Percentiles rank a stretch among this genome's conserved stretches.
Evolutionary conservation across 2,888 invertebrate species (phyloP).

Genomic region (Apomyelois bistriatella): DNA sequence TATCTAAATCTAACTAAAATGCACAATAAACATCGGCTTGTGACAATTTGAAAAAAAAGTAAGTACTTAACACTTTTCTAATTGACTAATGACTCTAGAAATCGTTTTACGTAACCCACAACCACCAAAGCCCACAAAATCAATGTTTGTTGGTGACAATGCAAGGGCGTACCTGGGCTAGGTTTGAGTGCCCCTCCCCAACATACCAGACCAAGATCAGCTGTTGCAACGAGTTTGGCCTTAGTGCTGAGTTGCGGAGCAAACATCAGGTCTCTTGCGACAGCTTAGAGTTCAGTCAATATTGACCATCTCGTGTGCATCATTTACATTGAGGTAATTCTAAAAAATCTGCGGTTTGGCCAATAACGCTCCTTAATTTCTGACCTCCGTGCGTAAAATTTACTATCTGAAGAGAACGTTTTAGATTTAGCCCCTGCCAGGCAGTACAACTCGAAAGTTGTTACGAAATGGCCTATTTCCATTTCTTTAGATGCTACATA

Average conservation of each 20-base stretch:
- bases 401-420: too few species aligned
- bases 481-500: too few species aligned
- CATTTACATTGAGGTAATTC: background rate
- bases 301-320: background rate
- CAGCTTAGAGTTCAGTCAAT: slow-evolving; percentile 22
- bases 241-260: slow-evolving; percentile 33
- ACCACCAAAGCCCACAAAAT: slow-evolving; percentile 1
- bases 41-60: too few species aligned
- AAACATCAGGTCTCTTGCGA: slow-evolving; percentile 41
- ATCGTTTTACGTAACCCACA: background rate
- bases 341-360: background rate
- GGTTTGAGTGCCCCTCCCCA: background rate
- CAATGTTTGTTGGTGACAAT: slow-evolving; percentile 9
- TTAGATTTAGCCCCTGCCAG: too few species aligned
- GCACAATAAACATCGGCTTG: too few species aligned
- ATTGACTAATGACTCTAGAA: background rate
- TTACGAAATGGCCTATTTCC: too few species aligned
- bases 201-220: slow-evolving; percentile 17
- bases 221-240: slow-evolving; percentile 40
- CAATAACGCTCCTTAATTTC: too few species aligned
- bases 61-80: too few species aligned
- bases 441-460: too few species aligned
- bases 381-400: too few species aligned
- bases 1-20: too few species aligned
- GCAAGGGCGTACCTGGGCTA: slow-evolving; percentile 6